A percentile compares a stretch with the other conserved stretches of the same genome.
phyloP scores from a whole-genome alignment of 2,113 vertebrate genomes.

The Megalops atlanticus region DNA sequence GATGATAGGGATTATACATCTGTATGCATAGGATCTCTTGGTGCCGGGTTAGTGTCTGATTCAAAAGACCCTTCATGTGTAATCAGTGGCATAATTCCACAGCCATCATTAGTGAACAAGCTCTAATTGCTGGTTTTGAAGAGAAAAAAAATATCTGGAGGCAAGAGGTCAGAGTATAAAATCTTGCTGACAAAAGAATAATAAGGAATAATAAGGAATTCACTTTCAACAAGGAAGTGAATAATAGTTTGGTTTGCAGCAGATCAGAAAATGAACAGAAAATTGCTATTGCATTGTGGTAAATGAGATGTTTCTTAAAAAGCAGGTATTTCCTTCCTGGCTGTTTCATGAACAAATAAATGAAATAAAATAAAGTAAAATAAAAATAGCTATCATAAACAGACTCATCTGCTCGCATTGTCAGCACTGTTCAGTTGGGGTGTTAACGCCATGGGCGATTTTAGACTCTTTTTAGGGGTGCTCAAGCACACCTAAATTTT shows the following conservation, averaged over 20 bases:
- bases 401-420: no score
- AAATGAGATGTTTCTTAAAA: neutral
- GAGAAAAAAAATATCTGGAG: neutral
- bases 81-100: neutral
- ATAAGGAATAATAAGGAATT: no score
- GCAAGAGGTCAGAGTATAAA: constrained; percentile 1
- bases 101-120: neutral
- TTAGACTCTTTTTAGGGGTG: no score
- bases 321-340: neutral
- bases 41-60: neutral
- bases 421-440: no score
- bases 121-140: neutral
- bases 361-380: no score
- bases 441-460: no score
- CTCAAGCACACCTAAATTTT: no score
- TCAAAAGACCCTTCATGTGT: neutral
- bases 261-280: no score
- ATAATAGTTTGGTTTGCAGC: neutral
- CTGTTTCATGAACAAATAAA: no score
- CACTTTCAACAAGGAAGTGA: no score
- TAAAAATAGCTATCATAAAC: no score
- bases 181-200: neutral
- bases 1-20: neutral
- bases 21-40: no score
- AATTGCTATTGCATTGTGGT: neutral